Percentiles rank a stretch among this genome's conserved stretches.
Conservation (phyloP, 2,888 invertebrate genomes). For the Trichogramma dendrolimi region DNA sequence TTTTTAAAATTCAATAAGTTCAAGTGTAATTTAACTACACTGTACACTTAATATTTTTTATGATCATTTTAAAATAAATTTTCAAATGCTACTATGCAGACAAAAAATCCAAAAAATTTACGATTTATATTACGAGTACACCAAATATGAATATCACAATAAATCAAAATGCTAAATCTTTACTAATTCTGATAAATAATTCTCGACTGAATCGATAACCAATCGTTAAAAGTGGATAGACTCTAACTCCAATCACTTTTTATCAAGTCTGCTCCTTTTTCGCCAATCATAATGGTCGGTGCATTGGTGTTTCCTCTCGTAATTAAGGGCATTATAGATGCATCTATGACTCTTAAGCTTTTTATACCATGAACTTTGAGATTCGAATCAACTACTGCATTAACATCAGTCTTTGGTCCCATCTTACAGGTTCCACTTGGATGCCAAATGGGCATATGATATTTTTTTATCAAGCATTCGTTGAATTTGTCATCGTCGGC, state of each 20-base stretch:
- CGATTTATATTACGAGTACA: too few species aligned
- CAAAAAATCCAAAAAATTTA: too few species aligned
- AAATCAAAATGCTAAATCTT: too few species aligned
- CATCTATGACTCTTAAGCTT: slow-evolving; percentile 8
- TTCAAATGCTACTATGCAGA: too few species aligned
- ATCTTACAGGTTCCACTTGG: slow-evolving; percentile 7
- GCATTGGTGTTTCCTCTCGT: slow-evolving; percentile 7
- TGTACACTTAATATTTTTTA: too few species aligned
- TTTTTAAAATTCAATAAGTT: too few species aligned
- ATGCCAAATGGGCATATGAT: slow-evolving; percentile 4
- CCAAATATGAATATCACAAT: too few species aligned
- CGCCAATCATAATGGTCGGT: slow-evolving; percentile 4
- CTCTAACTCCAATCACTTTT: slow-evolving; percentile 4
- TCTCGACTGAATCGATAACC: too few species aligned
- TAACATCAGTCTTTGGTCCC: neutral
- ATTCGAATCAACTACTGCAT: slow-evolving; percentile 3
- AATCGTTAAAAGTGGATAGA: too few species aligned
- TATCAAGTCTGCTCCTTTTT: slow-evolving; percentile 3
- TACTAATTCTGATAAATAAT: too few species aligned
- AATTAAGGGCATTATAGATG: slow-evolving; percentile 6
- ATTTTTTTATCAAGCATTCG: slow-evolving; percentile 2
- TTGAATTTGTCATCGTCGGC: neutral
- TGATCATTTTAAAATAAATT: too few species aligned
- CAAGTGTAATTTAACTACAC: too few species aligned
- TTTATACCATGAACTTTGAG: slow-evolving; percentile 8